A percentile compares a stretch with the other conserved stretches of the same genome.
Evolutionary conservation across 2,113 vertebrate genomes (phyloP).

Genomic region (Nycticryphes semicollaris): DNA sequence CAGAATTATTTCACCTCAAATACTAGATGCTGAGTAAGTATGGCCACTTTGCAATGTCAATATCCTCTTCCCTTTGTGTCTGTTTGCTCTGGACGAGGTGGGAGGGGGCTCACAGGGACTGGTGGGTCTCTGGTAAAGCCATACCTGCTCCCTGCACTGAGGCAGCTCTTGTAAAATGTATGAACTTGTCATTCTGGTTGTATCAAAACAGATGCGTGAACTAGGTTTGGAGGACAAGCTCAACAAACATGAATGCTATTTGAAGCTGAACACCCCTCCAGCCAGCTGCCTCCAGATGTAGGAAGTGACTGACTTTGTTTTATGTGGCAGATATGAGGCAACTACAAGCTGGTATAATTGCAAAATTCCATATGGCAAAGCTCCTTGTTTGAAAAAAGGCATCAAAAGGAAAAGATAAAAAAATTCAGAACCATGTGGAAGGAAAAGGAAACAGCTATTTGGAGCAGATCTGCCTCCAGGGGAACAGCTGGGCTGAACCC

Average conservation of each 20-base stretch:
- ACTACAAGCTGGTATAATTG: not conserved
- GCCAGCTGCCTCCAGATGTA: not conserved
- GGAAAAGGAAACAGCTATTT: constrained; percentile 1
- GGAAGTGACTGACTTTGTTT: not conserved
- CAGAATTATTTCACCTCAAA: not conserved
- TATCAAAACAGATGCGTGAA: not conserved
- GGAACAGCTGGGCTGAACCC: not conserved
- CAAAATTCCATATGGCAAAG: not conserved
- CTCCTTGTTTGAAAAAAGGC: constrained; percentile 10
- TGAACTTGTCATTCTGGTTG: not conserved
- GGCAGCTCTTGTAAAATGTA: not conserved
- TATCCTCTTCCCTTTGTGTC: not conserved
- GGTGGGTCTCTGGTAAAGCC: not conserved
- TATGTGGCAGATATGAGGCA: constrained; percentile 17
- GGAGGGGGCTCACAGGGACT: not conserved
- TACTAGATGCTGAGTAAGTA: not conserved
- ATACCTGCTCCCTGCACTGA: not conserved
- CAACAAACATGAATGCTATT: not conserved
- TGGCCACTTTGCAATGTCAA: not conserved
- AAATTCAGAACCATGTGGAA: not conserved
- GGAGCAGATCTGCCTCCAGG: not conserved
- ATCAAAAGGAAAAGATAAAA: constrained; percentile 40
- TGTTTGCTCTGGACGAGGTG: accelerated
- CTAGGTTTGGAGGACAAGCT: not conserved
- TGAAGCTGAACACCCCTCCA: not conserved